Evolutionary conservation across 2,113 vertebrate species (phyloP), one percentile per base, ranked within the genome.

Genomic region (Ctenomys sociabilis): DNA sequence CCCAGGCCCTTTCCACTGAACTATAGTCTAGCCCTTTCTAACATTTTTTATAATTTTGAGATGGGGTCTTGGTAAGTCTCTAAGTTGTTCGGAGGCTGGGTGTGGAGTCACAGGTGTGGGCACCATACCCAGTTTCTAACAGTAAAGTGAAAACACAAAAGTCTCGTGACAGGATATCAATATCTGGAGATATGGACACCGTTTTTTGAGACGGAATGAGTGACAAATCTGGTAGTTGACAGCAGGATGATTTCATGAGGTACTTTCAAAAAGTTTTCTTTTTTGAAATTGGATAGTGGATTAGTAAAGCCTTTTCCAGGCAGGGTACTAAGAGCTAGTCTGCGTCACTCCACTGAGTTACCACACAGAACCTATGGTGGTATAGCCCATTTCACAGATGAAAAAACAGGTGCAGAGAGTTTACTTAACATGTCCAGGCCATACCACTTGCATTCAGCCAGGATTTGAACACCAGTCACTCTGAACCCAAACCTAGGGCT

Each of bases 241-340:
- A 28, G 14, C 91, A 90, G 88, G 43, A 43, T 81, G 40, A 70
- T 14, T 49, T 78, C 32, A 59, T 68, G 54, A 80, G 5, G 43
- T 75, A 24, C 80, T 93, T 89, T 83, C 35, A 82, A 52, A 92
- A 88, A 75, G 9, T 12, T 35, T 88, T 93, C 52, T 95, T 68
- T 77, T 94, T 83, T 52, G 35, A 64, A 91, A 75, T 14, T 43
- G 61, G 13, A 7, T 52, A 30, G 40, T 11, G 30, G 24, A 5
- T 80, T 63, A 63, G 37, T 81, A 68, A 84, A 68, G 40, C 49
- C 13, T 75, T 90, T 78, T 24, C 40, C 45, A 77, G 12, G 66
- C 43, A 61, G 13, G 54, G 28, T 57, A 57, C 40, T 57, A 63
- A 77, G 35, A 59, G 68, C 24, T 59, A 63, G 52, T 22, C 22